Evolutionary conservation across 2,888 invertebrate species (phyloP).

Genomic region (Podotricha telesiphe): DNA sequence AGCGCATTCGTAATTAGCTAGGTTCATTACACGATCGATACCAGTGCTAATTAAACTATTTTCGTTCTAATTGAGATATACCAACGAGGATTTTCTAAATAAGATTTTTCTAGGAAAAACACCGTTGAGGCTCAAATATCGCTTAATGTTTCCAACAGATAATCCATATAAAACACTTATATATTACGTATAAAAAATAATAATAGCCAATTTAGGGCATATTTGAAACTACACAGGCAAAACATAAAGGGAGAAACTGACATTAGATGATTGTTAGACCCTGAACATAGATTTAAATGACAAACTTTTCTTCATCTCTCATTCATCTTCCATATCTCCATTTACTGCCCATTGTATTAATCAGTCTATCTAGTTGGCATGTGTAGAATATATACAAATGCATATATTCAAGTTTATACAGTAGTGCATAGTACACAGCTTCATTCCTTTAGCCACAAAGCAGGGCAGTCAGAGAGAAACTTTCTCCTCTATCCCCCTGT

Average conservation of each 20-base stretch:
- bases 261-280: too few species aligned
- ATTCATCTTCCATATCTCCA: neutral
- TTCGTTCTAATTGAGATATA: constrained; percentile 27
- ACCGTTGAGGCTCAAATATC: neutral
- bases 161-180: too few species aligned
- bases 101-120: neutral
- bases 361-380: neutral
- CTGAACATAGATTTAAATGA: too few species aligned
- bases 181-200: too few species aligned
- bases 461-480: too few species aligned
- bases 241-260: too few species aligned
- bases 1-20: constrained; percentile 62
- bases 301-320: too few species aligned
- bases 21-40: constrained; percentile 66
- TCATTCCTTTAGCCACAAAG: too few species aligned
- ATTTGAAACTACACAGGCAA: too few species aligned
- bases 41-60: constrained; percentile 53
- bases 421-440: too few species aligned
- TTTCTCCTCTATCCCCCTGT: too few species aligned
- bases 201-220: too few species aligned
- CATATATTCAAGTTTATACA: constrained; percentile 35
- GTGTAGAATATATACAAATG: neutral
- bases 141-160: neutral
- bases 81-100: neutral
- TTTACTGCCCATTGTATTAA: neutral